phyloP scores from a whole-genome alignment of 2,888 invertebrate species.

The Frankliniella fusca region DNA sequence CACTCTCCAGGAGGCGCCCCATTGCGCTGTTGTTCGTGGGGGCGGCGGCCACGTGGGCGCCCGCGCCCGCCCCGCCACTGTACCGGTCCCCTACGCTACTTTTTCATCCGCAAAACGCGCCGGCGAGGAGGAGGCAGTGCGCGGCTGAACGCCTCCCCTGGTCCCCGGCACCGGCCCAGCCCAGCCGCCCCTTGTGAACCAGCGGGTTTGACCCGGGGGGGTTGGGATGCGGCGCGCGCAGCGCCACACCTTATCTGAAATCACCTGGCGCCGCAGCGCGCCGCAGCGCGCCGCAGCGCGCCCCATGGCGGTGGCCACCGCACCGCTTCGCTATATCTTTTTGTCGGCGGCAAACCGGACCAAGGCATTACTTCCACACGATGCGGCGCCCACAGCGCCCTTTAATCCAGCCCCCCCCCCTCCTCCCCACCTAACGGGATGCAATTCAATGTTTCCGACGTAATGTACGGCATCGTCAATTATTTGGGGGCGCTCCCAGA shows the following conservation, averaged over 20 bases:
- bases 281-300: too few species aligned
- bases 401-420: background rate
- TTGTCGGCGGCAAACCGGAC: background rate
- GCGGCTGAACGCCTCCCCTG: background rate
- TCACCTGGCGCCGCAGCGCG: too few species aligned
- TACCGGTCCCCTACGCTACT: background rate
- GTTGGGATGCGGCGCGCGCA: background rate
- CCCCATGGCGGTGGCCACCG: too few species aligned
- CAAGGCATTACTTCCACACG: background rate
- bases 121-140: background rate
- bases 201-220: background rate
- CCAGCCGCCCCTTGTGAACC: background rate
- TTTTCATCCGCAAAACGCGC: background rate
- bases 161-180: background rate
- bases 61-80: background rate
- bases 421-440: background rate
- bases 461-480: conserved; percentile 14
- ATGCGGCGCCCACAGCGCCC: background rate
- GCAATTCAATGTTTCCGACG: conserved; percentile 20
- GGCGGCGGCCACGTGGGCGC: background rate
- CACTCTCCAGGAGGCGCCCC: background rate
- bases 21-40: background rate
- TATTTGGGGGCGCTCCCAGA: background rate
- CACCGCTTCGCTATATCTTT: background rate
- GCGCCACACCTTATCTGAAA: too few species aligned